Percentiles rank a stretch among this genome's conserved stretches.
Evolutionary conservation across 2,888 invertebrate species (phyloP).

Genomic region (Tanypteryx hageni): DNA sequence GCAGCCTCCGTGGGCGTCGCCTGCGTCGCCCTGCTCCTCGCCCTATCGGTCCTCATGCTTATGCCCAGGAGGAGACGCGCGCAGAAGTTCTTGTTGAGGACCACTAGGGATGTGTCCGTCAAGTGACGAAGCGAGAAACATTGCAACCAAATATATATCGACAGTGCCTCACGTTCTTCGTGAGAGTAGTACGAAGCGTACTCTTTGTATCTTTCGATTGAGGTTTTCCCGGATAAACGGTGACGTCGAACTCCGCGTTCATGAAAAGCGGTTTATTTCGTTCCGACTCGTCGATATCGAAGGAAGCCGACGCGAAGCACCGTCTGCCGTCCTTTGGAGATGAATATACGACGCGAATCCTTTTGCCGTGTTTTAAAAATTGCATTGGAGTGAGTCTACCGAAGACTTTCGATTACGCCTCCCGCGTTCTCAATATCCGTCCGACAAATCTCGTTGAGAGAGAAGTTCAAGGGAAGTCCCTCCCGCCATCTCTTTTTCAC

Average conservation of each 20-base stretch:
- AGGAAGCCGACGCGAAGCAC: not conserved
- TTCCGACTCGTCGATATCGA: not conserved
- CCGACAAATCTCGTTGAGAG: no score
- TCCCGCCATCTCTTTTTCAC: no score
- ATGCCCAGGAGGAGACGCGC: not conserved
- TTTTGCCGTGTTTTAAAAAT: no score
- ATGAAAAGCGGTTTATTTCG: not conserved
- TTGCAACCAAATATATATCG: not conserved
- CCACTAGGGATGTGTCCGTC: not conserved
- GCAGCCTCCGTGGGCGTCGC: constrained; percentile 35
- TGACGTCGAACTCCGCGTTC: not conserved
- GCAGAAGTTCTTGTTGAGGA: not conserved
- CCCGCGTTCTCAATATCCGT: no score
- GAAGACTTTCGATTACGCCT: no score
- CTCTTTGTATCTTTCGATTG: not conserved
- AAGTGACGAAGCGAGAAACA: constrained; percentile 14
- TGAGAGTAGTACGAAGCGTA: not conserved
- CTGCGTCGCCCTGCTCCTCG: not conserved
- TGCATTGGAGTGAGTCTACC: no score
- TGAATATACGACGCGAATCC: no score
- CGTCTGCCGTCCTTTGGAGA: no score
- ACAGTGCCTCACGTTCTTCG: not conserved
- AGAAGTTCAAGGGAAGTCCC: no score
- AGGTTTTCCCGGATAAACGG: not conserved
- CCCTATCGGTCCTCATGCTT: constrained; percentile 33